Evolutionary conservation across 2,888 invertebrate genomes (phyloP).

Genomic region (Dioctria linearis): DNA sequence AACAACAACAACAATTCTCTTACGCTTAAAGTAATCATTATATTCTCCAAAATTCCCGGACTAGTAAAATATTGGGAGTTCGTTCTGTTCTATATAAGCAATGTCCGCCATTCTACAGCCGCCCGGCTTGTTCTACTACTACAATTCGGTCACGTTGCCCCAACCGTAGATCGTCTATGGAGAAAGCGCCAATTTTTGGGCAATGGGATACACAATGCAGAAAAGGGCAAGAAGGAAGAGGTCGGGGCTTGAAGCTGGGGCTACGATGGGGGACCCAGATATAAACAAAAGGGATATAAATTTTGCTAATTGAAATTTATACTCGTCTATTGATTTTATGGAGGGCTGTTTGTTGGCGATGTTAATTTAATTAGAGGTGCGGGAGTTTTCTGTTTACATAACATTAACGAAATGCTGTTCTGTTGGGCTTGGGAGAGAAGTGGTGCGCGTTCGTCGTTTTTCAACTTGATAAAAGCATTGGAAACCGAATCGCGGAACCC

Average conservation of each 20-base stretch:
- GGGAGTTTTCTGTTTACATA: slow-evolving; percentile 59
- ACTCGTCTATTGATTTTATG: slow-evolving; percentile 59
- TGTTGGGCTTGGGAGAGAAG: not conserved
- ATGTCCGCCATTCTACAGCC: slow-evolving; percentile 4
- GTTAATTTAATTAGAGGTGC: slow-evolving; percentile 60
- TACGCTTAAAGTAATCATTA: slow-evolving; percentile 47
- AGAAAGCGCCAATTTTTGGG: slow-evolving; percentile 47
- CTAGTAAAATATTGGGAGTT: not conserved
- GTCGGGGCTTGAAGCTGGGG: not conserved
- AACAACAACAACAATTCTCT: not conserved
- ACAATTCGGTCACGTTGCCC: not conserved
- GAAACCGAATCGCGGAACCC: slow-evolving; percentile 1
- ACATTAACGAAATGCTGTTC: slow-evolving; percentile 54
- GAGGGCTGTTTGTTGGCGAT: slow-evolving; percentile 56
- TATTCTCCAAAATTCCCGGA: slow-evolving; percentile 13
- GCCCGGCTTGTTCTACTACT: not conserved
- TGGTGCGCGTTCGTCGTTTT: slow-evolving; percentile 12
- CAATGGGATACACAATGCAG: slow-evolving; percentile 4
- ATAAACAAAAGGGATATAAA: slow-evolving; percentile 58
- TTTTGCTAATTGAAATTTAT: slow-evolving; percentile 60
- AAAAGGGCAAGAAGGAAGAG: slow-evolving; percentile 3
- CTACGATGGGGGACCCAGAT: slow-evolving; percentile 34
- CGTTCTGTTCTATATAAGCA: slow-evolving; percentile 8
- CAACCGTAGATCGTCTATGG: not conserved
- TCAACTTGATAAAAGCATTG: slow-evolving; percentile 10